Conservation (phyloP, 35 echinoderm and acorn worm species). For the Apostichopus californicus region DNA sequence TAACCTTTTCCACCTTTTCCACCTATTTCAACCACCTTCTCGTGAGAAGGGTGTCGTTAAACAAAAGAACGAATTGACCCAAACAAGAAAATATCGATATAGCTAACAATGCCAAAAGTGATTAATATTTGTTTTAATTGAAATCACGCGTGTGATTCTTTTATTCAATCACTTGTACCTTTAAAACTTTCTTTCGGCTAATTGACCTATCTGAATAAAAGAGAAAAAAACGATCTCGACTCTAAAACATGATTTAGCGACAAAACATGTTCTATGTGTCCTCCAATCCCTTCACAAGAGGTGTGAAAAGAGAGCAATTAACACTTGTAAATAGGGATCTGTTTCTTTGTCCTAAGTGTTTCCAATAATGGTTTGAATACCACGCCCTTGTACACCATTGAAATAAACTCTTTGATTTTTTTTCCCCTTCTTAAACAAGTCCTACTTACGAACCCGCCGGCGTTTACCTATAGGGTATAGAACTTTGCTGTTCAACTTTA, state of each 20-base stretch:
- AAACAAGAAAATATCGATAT: conserved; percentile 19
- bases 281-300: not conserved
- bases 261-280: not conserved
- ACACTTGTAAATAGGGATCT: conserved; percentile 10
- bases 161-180: not conserved
- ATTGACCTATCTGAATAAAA: not conserved
- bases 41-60: not conserved
- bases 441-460: not conserved
- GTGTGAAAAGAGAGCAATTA: conserved; percentile 32
- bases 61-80: too few relatives aligned
- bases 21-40: too few relatives aligned
- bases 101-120: not conserved
- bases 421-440: not conserved
- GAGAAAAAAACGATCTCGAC: too few relatives aligned
- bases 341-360: conserved; percentile 13
- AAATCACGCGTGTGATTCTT: not conserved
- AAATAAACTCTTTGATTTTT: not conserved
- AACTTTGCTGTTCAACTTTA: not conserved
- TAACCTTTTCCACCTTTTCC: too few relatives aligned
- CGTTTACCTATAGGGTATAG: not conserved
- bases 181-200: not conserved
- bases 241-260: conserved; percentile 15
- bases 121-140: conserved; percentile 36
- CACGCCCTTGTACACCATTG: conserved; percentile 20
- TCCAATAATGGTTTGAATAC: conserved; percentile 10